These are phyloP conservation scores for Lobophora halterata DNA, from an alignment of 2,888 invertebrate genomes.

Conservation along the genomic window DNA sequence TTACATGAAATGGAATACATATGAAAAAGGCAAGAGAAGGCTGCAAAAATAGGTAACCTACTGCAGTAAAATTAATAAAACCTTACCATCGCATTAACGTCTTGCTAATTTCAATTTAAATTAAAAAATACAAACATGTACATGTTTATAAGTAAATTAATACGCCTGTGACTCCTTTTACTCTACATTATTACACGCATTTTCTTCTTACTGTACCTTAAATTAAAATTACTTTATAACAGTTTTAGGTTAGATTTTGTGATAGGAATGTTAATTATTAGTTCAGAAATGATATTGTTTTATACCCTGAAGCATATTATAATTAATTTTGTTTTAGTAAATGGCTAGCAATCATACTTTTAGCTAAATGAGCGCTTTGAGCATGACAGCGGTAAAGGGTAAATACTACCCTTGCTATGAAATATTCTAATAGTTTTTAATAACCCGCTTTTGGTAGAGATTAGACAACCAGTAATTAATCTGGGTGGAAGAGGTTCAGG, in stretches of 20 bases:
- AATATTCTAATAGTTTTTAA: conserved; percentile 76
- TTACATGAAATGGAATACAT: no score
- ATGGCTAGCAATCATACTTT: conserved; percentile 66
- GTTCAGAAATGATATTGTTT: conserved; percentile 18
- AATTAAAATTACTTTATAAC: no score
- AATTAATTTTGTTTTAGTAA: conserved; percentile 51
- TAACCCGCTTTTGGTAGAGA: conserved; percentile 63
- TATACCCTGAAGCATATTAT: conserved; percentile 28
- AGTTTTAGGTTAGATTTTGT: background rate
- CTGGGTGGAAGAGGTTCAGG: conserved; percentile 39
- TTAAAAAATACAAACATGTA: no score
- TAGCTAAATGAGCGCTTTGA: conserved; percentile 64
- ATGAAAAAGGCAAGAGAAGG: no score
- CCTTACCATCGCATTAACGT: no score
- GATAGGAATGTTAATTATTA: conserved; percentile 13
- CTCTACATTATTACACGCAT: no score
- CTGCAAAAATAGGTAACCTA: no score
- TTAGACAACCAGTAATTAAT: conserved; percentile 72
- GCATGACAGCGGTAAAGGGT: conserved; percentile 51
- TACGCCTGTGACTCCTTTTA: no score
- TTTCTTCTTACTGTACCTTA: no score
- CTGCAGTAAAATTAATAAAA: no score
- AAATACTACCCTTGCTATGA: conserved; percentile 55
- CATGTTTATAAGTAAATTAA: no score
- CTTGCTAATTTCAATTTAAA: no score